phyloP scores from a whole-genome alignment of 2,113 vertebrate species.

The Xerus inauris region DNA sequence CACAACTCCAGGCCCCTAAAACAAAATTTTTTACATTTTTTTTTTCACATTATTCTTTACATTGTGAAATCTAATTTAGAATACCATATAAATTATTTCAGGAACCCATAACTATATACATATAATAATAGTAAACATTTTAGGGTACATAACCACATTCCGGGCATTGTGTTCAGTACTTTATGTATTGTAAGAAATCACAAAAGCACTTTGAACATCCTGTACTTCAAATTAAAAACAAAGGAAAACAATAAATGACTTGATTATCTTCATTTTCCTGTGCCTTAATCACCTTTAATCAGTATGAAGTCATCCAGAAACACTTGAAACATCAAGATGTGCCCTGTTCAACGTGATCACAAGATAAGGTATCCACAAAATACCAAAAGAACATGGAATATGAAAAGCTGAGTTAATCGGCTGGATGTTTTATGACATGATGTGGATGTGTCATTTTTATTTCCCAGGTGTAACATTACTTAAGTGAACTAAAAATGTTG shows the following conservation, averaged over 20 bases:
- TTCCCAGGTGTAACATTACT: neutral
- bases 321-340: neutral
- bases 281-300: neutral
- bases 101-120: neutral
- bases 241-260: constrained; percentile 28
- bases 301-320: constrained; percentile 20
- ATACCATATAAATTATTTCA: neutral
- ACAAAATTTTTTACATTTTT: too few species aligned
- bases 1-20: too few species aligned
- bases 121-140: neutral
- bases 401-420: neutral
- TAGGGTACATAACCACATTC: neutral
- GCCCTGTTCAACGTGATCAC: neutral
- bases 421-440: neutral
- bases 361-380: neutral
- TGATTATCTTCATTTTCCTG: neutral
- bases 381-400: neutral
- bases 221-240: neutral
- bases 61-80: neutral
- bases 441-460: neutral
- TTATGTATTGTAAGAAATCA: neutral
- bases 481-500: neutral
- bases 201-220: neutral
- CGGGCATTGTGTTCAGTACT: neutral
- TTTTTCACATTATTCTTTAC: neutral